Conservation (phyloP, 2,797 vertebrate species). For the Etheostoma nigrum region DNA sequence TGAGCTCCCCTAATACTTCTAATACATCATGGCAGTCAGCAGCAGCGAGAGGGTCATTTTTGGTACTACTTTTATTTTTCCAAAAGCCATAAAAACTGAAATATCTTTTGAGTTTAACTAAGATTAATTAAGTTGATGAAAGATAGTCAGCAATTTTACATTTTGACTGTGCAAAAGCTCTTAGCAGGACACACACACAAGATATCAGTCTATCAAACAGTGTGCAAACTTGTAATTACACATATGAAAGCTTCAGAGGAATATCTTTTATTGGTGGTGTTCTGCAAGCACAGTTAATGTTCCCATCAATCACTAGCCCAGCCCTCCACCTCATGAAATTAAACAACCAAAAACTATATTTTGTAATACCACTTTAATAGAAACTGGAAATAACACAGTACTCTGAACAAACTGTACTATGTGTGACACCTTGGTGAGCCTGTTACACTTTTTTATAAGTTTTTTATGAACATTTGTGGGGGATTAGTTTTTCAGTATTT, state of each 20-base stretch:
- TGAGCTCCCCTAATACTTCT: conserved; percentile 10
- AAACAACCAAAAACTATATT: conserved; percentile 23
- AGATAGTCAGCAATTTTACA: conserved; percentile 2
- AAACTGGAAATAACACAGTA: conserved; percentile 2
- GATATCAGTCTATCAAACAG: background rate
- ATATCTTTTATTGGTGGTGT: background rate
- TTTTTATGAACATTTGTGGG: conserved; percentile 25
- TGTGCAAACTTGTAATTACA: background rate
- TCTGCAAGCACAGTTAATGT: background rate
- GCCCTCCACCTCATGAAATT: background rate
- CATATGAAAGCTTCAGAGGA: background rate
- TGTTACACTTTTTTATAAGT: too few relatives aligned
- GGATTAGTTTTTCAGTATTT: background rate
- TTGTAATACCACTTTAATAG: background rate
- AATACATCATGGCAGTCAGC: conserved; percentile 25
- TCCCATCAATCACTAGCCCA: background rate
- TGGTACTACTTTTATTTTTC: conserved; percentile 9
- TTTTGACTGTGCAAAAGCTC: conserved; percentile 6
- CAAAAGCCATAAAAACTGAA: conserved; percentile 14
- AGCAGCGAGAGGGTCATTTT: conserved; percentile 18
- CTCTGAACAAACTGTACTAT: conserved; percentile 31
- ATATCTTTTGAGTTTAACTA: background rate
- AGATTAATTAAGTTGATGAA: conserved; percentile 5
- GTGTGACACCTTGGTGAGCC: conserved; percentile 22
- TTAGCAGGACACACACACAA: background rate